Percentiles rank a stretch among this genome's conserved stretches.
Evolutionary conservation across 2,113 vertebrate genomes (phyloP).

Genomic region (Martes martes): DNA sequence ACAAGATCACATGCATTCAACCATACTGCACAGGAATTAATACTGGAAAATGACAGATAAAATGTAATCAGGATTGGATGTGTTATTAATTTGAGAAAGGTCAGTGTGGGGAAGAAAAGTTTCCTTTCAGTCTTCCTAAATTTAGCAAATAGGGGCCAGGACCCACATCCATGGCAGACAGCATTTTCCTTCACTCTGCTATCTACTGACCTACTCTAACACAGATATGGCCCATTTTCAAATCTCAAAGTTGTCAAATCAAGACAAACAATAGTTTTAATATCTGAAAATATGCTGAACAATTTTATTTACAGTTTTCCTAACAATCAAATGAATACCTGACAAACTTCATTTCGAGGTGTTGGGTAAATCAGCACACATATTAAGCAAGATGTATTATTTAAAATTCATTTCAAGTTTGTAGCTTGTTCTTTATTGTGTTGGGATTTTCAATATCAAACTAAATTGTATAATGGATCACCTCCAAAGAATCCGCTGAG

Average conservation of each 20-base stretch:
- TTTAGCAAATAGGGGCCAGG: background rate
- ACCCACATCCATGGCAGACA: background rate
- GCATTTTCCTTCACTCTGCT: background rate
- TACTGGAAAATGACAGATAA: conserved; percentile 61
- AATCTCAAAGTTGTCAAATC: background rate
- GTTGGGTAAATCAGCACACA: background rate
- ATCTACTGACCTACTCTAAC: background rate
- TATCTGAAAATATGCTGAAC: conserved; percentile 22
- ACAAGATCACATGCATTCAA: conserved; percentile 77
- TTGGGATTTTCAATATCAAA: conserved; percentile 54
- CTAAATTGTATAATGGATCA: conserved; percentile 59
- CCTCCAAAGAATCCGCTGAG: background rate
- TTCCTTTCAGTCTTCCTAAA: conserved; percentile 28
- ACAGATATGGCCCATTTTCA: background rate
- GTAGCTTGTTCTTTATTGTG: background rate
- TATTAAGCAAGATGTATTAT: conserved; percentile 2
- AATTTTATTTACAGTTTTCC: background rate
- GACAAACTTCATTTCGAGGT: conserved; percentile 34
- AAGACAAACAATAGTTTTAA: background rate
- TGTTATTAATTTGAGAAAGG: conserved; percentile 73
- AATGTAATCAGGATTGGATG: conserved; percentile 70
- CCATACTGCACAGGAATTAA: conserved; percentile 76
- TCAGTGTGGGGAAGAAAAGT: conserved; percentile 16
- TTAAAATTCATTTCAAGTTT: conserved; percentile 39
- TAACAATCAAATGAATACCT: conserved; percentile 29